These are phyloP conservation scores for Brassicogethes aeneus DNA, from an alignment of 2,888 invertebrate genomes.

Conservation along the genomic window DNA sequence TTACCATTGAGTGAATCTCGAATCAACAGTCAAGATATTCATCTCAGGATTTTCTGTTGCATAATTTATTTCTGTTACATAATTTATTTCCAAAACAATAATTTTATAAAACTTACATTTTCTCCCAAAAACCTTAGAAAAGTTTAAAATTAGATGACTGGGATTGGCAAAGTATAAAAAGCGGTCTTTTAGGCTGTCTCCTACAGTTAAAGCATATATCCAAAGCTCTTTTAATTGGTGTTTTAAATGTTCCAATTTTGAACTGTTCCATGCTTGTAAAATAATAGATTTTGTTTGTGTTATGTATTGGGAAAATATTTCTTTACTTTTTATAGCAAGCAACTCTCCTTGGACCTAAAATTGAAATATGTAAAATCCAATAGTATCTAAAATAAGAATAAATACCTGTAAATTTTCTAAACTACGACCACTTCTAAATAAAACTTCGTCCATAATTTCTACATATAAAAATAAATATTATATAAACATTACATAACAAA, in stretches of 20 bases:
- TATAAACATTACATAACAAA: too few species aligned
- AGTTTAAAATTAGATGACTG: constrained; percentile 23
- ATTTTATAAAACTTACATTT: constrained; percentile 29
- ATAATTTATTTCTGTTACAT: too few species aligned
- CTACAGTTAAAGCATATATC: constrained; percentile 19
- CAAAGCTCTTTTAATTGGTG: constrained; percentile 21
- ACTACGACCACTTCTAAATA: constrained; percentile 34
- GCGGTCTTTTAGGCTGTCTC: constrained; percentile 21
- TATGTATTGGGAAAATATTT: constrained; percentile 25
- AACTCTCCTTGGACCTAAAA: constrained; percentile 32
- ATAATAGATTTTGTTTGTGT: constrained; percentile 23
- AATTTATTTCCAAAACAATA: too few species aligned
- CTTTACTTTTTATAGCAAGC: constrained; percentile 29
- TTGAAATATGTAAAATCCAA: neutral
- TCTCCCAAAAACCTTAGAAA: constrained; percentile 25
- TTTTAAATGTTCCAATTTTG: constrained; percentile 23
- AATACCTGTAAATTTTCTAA: constrained; percentile 35
- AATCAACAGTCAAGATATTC: too few species aligned
- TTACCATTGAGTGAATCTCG: too few species aligned
- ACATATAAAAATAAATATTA: too few species aligned
- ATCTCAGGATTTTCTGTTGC: too few species aligned
- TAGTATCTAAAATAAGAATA: constrained; percentile 3
- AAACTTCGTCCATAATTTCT: constrained; percentile 34
- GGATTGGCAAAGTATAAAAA: constrained; percentile 23
- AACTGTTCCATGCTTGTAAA: constrained; percentile 25